Evolutionary conservation across 2,888 invertebrate genomes (phyloP), one percentile per base, ranked within the genome.

Genomic region (Epinotia nisella): DNA sequence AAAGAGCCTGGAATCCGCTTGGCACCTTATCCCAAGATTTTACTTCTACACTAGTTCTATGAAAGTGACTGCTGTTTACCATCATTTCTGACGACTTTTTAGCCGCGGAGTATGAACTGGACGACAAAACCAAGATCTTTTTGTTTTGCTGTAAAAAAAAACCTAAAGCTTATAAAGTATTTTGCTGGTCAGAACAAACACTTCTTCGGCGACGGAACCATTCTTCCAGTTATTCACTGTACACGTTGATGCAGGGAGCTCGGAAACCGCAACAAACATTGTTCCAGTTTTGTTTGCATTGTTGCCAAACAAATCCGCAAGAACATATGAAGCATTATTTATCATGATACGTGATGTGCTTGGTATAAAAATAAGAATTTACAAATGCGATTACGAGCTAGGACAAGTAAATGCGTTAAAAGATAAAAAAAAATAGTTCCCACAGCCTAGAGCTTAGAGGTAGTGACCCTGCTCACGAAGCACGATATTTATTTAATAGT

Each of bases 51-150:
- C 60, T 60, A 62, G 61, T 62, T 62, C 9, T 62, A 62, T 62
- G 45, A 21, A 62, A 62, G 15, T 45, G 61, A 24, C 45, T 49
- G 45, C 61, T 9, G 24, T 49, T 60, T 60, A 60, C 9, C 61
- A 62, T 7, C 49, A 35, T 62, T 45, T 45, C 1, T 49, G 24
- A 62, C n/a, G 41, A 60, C 60, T 60, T 70, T 59, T 59, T 70
- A 62, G 62, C 56, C 55, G 62, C 61, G 41, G 60, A 70, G 61
- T 70, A 70, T 55, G 70, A 70, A 62, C 19, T 70, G 56, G 70
- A 70, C 41, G 35, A 53, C 35, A 56, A 24, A 70, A 70, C 53
- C 56, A 62, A 70, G 56, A 61, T 70, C 24, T 62, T 62, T 56
- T 62, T 70, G 24, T 62, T 70, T 62, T 61, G 68, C 59, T n/a